Conservation (phyloP, 2,113 vertebrate genomes). For the Heterotis niloticus region DNA sequence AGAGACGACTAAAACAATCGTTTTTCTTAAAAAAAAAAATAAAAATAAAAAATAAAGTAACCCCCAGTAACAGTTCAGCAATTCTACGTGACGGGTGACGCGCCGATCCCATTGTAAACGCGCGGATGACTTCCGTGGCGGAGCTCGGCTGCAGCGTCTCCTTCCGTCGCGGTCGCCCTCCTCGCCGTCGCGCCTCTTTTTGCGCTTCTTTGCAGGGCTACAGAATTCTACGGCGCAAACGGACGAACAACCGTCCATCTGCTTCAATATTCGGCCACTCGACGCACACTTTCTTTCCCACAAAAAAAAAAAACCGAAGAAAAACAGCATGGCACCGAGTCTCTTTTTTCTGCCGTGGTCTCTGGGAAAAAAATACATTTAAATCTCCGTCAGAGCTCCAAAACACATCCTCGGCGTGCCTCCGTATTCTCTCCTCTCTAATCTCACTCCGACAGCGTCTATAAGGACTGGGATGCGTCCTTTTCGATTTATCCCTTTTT, state of each 20-base stretch:
- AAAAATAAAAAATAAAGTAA: conserved; percentile 37
- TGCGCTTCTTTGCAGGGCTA: conserved; percentile 48
- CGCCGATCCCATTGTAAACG: conserved; percentile 63
- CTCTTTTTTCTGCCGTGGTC: conserved; percentile 33
- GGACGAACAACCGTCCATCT: conserved; percentile 40
- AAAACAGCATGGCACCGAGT: conserved; percentile 21
- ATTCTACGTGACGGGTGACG: conserved; percentile 50
- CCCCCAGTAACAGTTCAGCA: conserved; percentile 42
- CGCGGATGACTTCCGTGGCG: conserved; percentile 55
- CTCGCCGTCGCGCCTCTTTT: conserved; percentile 60
- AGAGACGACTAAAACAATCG: no score
- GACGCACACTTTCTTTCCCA: conserved; percentile 45
- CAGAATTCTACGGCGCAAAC: conserved; percentile 46
- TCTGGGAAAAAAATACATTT: conserved; percentile 39
- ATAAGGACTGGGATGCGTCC: conserved; percentile 68
- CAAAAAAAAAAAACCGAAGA: conserved; percentile 31
- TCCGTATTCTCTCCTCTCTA: conserved; percentile 51
- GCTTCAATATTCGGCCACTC: background rate
- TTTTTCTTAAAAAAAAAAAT: conserved; percentile 32
- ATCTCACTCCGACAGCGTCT: conserved; percentile 57
- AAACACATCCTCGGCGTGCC: conserved; percentile 35
- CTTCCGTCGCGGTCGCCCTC: conserved; percentile 74
- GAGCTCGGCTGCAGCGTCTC: conserved; percentile 62
- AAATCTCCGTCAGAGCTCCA: conserved; percentile 29
- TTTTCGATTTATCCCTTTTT: conserved; percentile 73